Conservation (phyloP, 1,140 invertebrate species). For the Saccostrea glomerata region DNA sequence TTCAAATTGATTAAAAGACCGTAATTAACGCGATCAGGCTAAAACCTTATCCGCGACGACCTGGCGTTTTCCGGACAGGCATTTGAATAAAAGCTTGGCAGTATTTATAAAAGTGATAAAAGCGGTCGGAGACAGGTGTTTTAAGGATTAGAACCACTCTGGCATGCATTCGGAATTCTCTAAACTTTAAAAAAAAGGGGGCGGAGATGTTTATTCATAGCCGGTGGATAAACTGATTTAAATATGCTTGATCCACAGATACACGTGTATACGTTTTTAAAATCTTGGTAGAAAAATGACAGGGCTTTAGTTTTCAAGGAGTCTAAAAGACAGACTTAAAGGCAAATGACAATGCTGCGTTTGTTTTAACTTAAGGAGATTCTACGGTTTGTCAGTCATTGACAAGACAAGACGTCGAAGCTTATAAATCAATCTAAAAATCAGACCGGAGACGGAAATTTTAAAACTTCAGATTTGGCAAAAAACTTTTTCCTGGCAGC, state of each 20-base stretch:
- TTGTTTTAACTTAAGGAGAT: background rate
- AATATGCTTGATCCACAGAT: background rate
- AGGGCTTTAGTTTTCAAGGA: background rate
- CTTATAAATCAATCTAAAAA: background rate
- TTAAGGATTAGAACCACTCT: background rate
- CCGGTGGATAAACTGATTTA: background rate
- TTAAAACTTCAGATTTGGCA: background rate
- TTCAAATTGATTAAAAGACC: constrained; percentile 28
- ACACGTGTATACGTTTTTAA: background rate
- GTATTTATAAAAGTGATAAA: background rate
- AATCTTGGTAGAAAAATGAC: background rate
- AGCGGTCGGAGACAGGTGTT: constrained; percentile 26
- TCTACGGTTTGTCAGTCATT: background rate
- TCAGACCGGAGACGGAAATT: background rate
- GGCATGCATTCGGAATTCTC: background rate
- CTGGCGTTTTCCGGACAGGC: constrained; percentile 15
- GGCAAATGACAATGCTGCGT: background rate
- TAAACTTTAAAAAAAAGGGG: background rate
- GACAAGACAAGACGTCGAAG: background rate
- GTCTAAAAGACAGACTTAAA: background rate
- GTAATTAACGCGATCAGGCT: constrained; percentile 33
- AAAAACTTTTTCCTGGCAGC: background rate
- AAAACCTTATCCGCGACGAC: constrained; percentile 34
- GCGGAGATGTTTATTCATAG: constrained; percentile 33
- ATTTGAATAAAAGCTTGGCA: background rate